These are phyloP conservation scores for Passer montanus DNA, from an alignment of 2,113 vertebrate species.

Conservation along the genomic window DNA sequence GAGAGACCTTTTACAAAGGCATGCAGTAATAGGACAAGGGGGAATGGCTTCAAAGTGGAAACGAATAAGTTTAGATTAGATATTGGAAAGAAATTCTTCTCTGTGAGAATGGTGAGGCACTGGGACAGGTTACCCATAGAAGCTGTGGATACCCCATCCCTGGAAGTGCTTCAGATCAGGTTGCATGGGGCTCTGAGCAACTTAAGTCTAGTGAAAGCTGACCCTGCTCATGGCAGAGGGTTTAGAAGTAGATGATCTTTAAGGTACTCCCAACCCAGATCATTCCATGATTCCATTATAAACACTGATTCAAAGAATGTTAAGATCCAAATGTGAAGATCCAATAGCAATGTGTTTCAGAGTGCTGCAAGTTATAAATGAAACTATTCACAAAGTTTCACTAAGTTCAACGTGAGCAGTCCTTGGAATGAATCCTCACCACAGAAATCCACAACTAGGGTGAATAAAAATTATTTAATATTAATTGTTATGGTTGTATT, in stretches of 20 bases:
- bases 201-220: background rate
- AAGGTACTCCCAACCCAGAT: background rate
- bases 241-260: background rate
- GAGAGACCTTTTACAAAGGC: background rate
- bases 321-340: background rate
- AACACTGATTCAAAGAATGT: background rate
- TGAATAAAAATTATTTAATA: background rate
- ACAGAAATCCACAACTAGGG: background rate
- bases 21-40: background rate
- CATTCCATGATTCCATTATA: background rate
- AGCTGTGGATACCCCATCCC: background rate
- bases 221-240: background rate
- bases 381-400: background rate
- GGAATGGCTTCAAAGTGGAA: background rate
- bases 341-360: background rate
- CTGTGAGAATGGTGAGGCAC: background rate
- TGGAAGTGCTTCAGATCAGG: background rate
- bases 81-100: background rate
- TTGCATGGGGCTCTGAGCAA: accelerated
- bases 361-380: background rate
- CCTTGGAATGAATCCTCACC: background rate
- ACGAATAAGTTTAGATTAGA: background rate
- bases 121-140: background rate
- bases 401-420: background rate
- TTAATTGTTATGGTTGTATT: background rate